phyloP scores from a whole-genome alignment of 2,113 vertebrate genomes.

The Pterophyllum scalare region DNA sequence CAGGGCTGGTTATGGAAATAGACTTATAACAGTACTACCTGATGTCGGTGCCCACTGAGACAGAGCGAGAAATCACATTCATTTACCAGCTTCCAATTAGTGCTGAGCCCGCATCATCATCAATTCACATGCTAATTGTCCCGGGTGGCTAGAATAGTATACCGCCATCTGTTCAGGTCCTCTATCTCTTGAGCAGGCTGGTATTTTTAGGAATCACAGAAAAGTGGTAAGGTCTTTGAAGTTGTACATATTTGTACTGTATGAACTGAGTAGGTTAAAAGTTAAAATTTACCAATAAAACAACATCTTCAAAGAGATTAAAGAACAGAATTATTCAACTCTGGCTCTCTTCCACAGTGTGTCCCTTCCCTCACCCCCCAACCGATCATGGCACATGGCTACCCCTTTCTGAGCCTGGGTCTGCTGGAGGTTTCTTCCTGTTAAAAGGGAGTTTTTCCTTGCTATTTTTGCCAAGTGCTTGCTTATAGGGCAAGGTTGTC shows the following conservation, averaged over 20 bases:
- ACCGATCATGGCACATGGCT: no score
- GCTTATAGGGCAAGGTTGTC: no score
- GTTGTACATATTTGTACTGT: conserved; percentile 10
- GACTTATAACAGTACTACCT: conserved; percentile 76
- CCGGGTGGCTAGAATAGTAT: conserved; percentile 61
- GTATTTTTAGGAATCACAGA: conserved; percentile 41
- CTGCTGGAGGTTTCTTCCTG: no score
- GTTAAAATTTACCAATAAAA: conserved; percentile 4
- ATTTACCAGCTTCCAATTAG: conserved; percentile 80
- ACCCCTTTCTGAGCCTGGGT: no score
- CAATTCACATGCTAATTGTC: conserved; percentile 80
- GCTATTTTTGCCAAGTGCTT: no score
- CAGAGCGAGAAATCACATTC: conserved; percentile 72
- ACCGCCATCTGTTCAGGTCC: conserved; percentile 73
- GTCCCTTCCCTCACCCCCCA: no score
- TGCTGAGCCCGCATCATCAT: conserved; percentile 77
- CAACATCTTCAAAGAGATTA: not conserved
- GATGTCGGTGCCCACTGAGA: conserved; percentile 77
- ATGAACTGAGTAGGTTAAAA: not conserved
- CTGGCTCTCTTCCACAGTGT: no score
- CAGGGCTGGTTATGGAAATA: conserved; percentile 75
- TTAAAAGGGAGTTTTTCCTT: no score
- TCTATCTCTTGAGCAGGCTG: conserved; percentile 45
- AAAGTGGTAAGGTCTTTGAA: conserved; percentile 21
- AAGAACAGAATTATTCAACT: not conserved